Base-by-base conservation (phyloP, 2,888 invertebrate genomes). In the Drosophila imparisetae region DNA sequence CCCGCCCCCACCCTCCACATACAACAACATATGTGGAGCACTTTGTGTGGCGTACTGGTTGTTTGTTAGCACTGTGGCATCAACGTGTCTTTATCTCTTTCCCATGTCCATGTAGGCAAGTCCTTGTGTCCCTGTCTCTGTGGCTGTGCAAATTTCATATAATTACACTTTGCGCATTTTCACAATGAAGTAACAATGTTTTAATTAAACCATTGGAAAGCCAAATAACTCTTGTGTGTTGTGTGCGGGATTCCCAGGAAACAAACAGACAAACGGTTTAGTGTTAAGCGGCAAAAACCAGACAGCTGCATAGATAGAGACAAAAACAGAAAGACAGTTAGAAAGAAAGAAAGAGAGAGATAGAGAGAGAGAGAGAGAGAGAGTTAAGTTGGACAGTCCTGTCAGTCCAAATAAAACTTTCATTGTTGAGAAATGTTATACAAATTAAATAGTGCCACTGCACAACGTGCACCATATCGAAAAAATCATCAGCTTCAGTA, bases 111-210 rank as follows among this genome's bases (percentile, higher is more conserved):
- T 15, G n/a, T 15, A 11, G 21, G 29, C 55, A 38, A 38, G 18
- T 15, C 24, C 15, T 24, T 32, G 30, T 29, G 57, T 48, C 36
- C 42, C 50, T 50, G 29, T 49, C 13, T 72, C 65, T 73, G 80
- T 74, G 89, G 84, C 81, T 86, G 81, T 81, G 77, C 76, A 86
- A 86, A 89, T 86, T 90, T 87, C 83, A 89, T 87, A 90, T 87
- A 90, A 87, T 87, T 87, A 87, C 90, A 89, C 90, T 87, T 84
- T 89, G 90, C 86, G 87, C 87, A 90, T 90, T 87, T 90, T 89
- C 89, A 90, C 89, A 87, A 87, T 87, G 86, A 87, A 87, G 90
- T 87, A 90, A 87, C 86, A 87, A 87, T 87, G 86, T 87, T 87
- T 87, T 87, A 87, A 87, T 87, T 87, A 87, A 86, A 86, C 86